Evolutionary conservation across 1,140 invertebrate species (phyloP).

Genomic region (Pygmarrhopalites habei): DNA sequence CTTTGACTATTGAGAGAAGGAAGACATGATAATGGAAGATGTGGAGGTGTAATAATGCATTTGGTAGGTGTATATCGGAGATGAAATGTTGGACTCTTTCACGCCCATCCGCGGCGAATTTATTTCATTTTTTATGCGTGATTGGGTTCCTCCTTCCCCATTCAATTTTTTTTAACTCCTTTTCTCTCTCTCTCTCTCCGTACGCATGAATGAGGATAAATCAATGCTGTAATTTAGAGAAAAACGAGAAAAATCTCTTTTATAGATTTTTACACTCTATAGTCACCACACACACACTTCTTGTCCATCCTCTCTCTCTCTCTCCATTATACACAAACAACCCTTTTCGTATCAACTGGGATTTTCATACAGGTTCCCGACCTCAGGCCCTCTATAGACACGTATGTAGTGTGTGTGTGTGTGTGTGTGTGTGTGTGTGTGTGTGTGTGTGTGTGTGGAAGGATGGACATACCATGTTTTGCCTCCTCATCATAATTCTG

Average conservation of each 20-base stretch:
- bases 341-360: too few species aligned
- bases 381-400: too few species aligned
- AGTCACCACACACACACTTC: slow-evolving; percentile 6
- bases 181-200: neutral
- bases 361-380: too few species aligned
- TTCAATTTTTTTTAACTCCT: slow-evolving; percentile 9
- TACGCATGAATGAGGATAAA: slow-evolving; percentile 16
- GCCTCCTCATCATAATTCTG: too few species aligned
- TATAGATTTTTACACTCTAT: slow-evolving; percentile 2
- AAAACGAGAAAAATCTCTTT: neutral
- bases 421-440: too few species aligned
- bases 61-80: slow-evolving; percentile 15
- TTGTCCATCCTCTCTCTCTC: too few species aligned
- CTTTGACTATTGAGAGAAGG: too few species aligned
- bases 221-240: slow-evolving; percentile 24
- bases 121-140: slow-evolving; percentile 29
- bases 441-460: too few species aligned
- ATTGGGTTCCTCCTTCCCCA: slow-evolving; percentile 18
- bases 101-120: slow-evolving; percentile 28
- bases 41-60: slow-evolving; percentile 20
- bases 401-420: too few species aligned
- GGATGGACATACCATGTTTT: too few species aligned
- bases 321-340: too few species aligned
- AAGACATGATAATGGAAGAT: too few species aligned
- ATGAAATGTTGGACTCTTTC: slow-evolving; percentile 24